phyloP scores from a whole-genome alignment of 2,888 invertebrate genomes.

The Zaprionus bogoriensis region DNA sequence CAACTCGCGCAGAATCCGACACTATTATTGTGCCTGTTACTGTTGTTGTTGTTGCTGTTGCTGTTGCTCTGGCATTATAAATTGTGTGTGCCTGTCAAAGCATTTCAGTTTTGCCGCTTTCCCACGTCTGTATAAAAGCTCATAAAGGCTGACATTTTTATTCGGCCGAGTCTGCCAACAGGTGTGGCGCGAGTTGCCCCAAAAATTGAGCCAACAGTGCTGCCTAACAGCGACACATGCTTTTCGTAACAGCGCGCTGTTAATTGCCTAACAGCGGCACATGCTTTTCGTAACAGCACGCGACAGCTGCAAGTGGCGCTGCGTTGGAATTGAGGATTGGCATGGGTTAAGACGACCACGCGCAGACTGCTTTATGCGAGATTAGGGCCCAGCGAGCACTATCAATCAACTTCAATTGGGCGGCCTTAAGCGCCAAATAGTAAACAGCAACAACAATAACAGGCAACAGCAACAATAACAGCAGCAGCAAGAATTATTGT shows the following conservation, averaged over 20 bases:
- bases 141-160: conserved; percentile 47
- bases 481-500: conserved; percentile 14
- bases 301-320: background rate
- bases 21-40: conserved; percentile 14
- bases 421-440: conserved; percentile 71
- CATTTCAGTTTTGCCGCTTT: conserved; percentile 22
- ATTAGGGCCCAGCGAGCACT: conserved; percentile 9
- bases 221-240: too few species aligned
- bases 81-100: conserved; percentile 41
- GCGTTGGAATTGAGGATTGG: too few species aligned
- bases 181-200: too few species aligned
- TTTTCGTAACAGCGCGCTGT: conserved; percentile 16
- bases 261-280: conserved; percentile 10
- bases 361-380: too few species aligned
- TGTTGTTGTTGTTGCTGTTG: conserved; percentile 14
- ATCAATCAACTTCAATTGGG: conserved; percentile 75
- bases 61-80: conserved; percentile 14
- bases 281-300: background rate
- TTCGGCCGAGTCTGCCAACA: conserved; percentile 1
- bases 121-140: conserved; percentile 27
- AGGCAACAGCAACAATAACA: conserved; percentile 22
- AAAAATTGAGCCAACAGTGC: too few species aligned
- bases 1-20: conserved; percentile 26
- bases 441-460: conserved; percentile 29
- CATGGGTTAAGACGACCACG: too few species aligned